These are phyloP conservation scores for Zoanthus solanderi DNA, from an alignment of 92 coral and sea anemone genomes.

Conservation along the genomic window DNA sequence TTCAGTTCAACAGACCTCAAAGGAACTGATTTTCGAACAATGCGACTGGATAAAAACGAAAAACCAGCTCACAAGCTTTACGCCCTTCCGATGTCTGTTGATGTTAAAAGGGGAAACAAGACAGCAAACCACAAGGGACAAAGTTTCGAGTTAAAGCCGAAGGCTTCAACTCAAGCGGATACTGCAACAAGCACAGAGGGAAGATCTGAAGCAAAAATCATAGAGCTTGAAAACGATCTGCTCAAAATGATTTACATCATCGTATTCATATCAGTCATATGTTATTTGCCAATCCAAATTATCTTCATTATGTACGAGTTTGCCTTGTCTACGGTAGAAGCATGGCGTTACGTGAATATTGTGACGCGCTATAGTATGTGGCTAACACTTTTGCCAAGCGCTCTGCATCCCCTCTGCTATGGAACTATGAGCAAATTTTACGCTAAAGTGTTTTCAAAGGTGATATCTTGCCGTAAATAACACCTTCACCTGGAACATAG, in stretches of 20 bases:
- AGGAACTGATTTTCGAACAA: slow-evolving; percentile 11
- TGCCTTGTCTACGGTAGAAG: not conserved
- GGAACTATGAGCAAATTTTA: slow-evolving; percentile 51
- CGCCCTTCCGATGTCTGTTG: not conserved
- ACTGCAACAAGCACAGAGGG: not conserved
- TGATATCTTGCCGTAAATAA: slow-evolving; percentile 23
- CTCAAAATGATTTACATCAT: slow-evolving; percentile 46
- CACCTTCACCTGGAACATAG: no score
- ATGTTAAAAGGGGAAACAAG: not conserved
- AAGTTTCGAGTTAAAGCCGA: not conserved
- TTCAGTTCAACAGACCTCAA: slow-evolving; percentile 22
- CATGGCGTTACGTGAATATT: slow-evolving; percentile 9
- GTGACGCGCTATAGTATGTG: slow-evolving; percentile 28
- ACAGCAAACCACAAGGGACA: not conserved
- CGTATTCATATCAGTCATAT: slow-evolving; percentile 28
- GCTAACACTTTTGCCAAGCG: slow-evolving; percentile 28
- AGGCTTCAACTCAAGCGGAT: not conserved
- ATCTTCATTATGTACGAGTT: slow-evolving; percentile 30
- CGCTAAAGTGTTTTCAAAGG: slow-evolving; percentile 37
- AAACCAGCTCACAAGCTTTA: slow-evolving; percentile 8
- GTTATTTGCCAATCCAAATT: slow-evolving; percentile 29
- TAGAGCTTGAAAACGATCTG: slow-evolving; percentile 29
- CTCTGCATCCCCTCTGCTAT: slow-evolving; percentile 40
- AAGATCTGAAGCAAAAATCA: not conserved
- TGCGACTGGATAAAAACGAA: slow-evolving; percentile 8